Base-by-base conservation (phyloP, 2,797 vertebrate species). In the Neostethus bicornis region DNA sequence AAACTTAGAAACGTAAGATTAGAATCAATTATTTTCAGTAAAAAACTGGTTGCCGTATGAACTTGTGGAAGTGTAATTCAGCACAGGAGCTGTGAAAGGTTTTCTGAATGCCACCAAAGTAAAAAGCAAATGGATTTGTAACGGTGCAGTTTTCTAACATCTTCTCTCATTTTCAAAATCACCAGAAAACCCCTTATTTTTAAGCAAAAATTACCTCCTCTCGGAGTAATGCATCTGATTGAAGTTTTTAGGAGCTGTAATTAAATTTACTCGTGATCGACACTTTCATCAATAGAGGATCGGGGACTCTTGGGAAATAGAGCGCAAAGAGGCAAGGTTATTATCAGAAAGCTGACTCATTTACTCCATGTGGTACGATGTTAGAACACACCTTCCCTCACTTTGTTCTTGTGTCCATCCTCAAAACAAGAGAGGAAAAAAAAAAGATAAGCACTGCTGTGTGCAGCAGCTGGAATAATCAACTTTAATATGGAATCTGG, bases 161-260 rank as follows among this genome's bases (percentile, higher is more conserved):
- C 58, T 32, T 51, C 14, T 44, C 19, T 61, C 55, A 28, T 72
- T 75, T 52, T 66, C 58, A 44, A 68, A 44, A 77, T 73, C 67
- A 77, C 43, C 51, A 61, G 39, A 46, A 66, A 58, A 35, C 46
- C 46, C 34, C 52, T 42, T 49, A 47, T 61, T 44, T 57, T 68
- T 16, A 77, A 72, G 43, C 77, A 70, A 79, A 56, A 71, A 23
- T 71, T 66, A 45, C 42, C 17, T 24, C 32, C 41, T 50, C 55
- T 56, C 68, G 77, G 77, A 72, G 85, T 88, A 87, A 90, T 90
- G 81, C 79, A 84, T 86, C 81, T 79, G 78, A 81, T 79, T 87
- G 61, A 69, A 73, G 59, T 70, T 86, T 81, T 76, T 56, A 73
- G 58, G 56, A 63, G 55, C 61, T 66, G 65, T 90, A 89, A 91